Base-by-base conservation (phyloP, 2,113 vertebrate species). In the Corythornis madagascariensis region DNA sequence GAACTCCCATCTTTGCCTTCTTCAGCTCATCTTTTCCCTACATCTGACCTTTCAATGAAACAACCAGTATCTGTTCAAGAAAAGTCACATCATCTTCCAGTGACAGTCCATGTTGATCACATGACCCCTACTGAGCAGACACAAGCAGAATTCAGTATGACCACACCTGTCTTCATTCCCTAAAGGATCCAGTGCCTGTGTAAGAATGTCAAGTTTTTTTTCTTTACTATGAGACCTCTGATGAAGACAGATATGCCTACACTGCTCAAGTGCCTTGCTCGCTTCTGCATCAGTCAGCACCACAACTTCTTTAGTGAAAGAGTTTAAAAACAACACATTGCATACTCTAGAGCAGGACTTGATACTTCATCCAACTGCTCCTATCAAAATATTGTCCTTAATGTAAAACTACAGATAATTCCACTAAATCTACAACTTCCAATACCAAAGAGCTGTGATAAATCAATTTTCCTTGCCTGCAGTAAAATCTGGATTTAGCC, bases 401-500 rank as follows among this genome's bases (percentile, higher is more conserved):
- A 79, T 88, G 83, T 86, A 93, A 94, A 97, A 92, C 55, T 80
- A 86, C 66, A 47, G 57, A 73, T 52, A 88, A 95, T 86, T 80
- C 77, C 57, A 72, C 35, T 79, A 64, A 94, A 88, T 70, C 93
- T 52, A 96, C 94, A 87, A 65, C 3, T 6, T 26, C 33, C 16
- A 72, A 72, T 80, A 92, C 50, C 47, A 40, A 94, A 94, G 59
- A 84, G 56, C 91, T 74, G 69, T 42, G 50, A 92, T 96, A 95
- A 97, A 97, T 97, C 95, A 95, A 53, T 95, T 96, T 95, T 95
- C 79, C 86, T 95, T 95, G 94, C 94, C 96, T 92, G 79, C n/a
- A 80, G 50, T 83, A 86, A 83, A 90, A 91, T 95, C 78, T 95
- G 95, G 81, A 96, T 93, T 96, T 94, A 97, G 86, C 67, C 84